Conservation (phyloP, 2,797 vertebrate genomes). For the Leptodactylus fallax region DNA sequence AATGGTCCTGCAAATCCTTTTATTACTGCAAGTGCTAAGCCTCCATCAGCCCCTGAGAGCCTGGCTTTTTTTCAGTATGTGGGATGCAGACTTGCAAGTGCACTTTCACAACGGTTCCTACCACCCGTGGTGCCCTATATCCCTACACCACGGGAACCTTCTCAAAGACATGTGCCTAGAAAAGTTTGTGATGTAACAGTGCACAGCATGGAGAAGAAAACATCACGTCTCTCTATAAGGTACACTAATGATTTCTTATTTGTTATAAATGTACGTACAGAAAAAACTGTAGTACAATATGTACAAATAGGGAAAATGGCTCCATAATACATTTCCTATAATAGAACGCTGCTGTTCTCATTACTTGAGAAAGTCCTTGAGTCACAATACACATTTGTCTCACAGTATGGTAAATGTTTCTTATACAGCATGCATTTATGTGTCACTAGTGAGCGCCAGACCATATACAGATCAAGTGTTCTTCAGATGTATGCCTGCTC, state of each 20-base stretch:
- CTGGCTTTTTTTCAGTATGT: slow-evolving; percentile 56
- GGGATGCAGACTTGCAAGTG: slow-evolving; percentile 65
- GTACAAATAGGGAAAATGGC: neutral
- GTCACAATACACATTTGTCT: no score
- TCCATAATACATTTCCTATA: neutral
- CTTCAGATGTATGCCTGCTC: neutral
- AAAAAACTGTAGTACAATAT: neutral
- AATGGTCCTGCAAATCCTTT: slow-evolving; percentile 67
- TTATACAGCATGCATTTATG: neutral
- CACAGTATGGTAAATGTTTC: neutral
- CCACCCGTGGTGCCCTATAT: slow-evolving; percentile 3
- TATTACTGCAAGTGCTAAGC: slow-evolving; percentile 60
- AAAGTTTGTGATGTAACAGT: slow-evolving; percentile 24
- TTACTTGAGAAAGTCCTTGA: neutral
- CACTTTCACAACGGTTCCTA: slow-evolving; percentile 67
- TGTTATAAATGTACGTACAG: neutral
- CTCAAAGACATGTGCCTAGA: neutral
- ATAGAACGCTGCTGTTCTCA: neutral
- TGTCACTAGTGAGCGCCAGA: neutral
- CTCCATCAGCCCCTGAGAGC: slow-evolving; percentile 33
- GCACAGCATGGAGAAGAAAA: slow-evolving; percentile 45
- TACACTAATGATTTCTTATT: slow-evolving; percentile 39
- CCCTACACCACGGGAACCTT: slow-evolving; percentile 41
- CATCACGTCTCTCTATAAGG: slow-evolving; percentile 47
- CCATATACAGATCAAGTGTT: neutral